These are phyloP conservation scores for Euproctis similis DNA, from an alignment of 2,888 invertebrate species.

Conservation along the genomic window DNA sequence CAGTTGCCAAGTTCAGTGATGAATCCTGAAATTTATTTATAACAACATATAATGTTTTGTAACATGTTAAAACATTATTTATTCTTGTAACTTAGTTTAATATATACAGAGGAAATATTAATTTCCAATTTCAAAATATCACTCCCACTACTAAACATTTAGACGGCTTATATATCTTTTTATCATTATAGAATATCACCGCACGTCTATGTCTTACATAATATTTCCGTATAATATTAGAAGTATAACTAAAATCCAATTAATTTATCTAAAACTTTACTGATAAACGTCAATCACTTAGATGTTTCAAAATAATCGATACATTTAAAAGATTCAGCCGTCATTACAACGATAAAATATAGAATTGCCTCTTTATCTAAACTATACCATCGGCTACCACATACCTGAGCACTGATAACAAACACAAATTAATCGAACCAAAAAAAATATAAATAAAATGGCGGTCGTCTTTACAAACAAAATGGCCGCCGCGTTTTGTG, in stretches of 20 bases:
- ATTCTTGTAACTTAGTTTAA: too few species aligned
- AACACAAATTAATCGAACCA: conserved; percentile 11
- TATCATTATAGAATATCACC: too few species aligned
- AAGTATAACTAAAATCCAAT: neutral
- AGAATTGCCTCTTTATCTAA: conserved; percentile 2
- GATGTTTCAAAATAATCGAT: conserved; percentile 1
- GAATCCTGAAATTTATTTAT: too few species aligned
- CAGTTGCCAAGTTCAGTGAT: too few species aligned
- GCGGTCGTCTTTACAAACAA: conserved; percentile 18
- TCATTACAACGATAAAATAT: conserved; percentile 3
- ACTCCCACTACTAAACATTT: too few species aligned
- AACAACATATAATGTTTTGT: too few species aligned
- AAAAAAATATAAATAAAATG: conserved; percentile 22
- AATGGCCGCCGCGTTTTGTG: conserved; percentile 14
- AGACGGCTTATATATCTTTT: too few species aligned
- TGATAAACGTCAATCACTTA: neutral
- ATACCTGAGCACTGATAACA: conserved; percentile 5
- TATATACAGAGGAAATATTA: too few species aligned
- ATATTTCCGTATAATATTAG: neutral
- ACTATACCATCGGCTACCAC: conserved; percentile 4
- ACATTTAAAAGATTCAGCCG: conserved; percentile 1
- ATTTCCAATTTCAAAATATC: too few species aligned
- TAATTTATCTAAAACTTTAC: neutral
- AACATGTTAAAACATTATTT: too few species aligned
- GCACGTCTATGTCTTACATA: too few species aligned